phyloP scores from a whole-genome alignment of 2,888 invertebrate genomes.

The Argyresthia albistria region DNA sequence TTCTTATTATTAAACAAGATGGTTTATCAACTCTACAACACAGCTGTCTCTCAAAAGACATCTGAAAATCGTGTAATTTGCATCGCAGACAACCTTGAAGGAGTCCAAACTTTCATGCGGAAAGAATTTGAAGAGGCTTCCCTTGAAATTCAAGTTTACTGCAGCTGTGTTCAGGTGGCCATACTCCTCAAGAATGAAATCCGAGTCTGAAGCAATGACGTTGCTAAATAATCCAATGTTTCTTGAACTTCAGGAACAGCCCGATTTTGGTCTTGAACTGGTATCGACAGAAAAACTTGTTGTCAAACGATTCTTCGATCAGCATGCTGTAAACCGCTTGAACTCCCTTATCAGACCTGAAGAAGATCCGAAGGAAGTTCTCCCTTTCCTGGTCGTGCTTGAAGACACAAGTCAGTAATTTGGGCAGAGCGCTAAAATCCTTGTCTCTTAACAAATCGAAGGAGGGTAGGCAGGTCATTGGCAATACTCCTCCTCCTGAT shows the following conservation, averaged over 20 bases:
- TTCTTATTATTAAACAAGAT: background rate
- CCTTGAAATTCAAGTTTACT: background rate
- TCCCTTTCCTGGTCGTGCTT: background rate
- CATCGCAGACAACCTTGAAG: background rate
- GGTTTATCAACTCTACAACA: background rate
- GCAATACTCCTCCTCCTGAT: background rate
- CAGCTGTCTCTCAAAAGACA: background rate
- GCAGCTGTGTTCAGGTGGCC: background rate
- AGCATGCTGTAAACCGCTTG: background rate
- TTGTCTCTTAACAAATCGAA: background rate
- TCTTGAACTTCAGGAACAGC: background rate
- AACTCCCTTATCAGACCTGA: background rate
- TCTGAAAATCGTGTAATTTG: background rate
- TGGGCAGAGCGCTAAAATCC: background rate
- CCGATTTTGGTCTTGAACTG: background rate
- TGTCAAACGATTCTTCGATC: background rate
- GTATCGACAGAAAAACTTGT: background rate
- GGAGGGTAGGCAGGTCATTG: background rate
- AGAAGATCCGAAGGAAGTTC: background rate
- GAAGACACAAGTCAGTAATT: background rate
- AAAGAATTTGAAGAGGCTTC: background rate
- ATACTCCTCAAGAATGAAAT: background rate
- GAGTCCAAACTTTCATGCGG: background rate
- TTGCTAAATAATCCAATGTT: background rate
- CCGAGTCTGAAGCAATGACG: background rate